Percentiles rank a stretch among this genome's conserved stretches.
Conservation (phyloP, 2,888 invertebrate genomes). For the Ditylenchus weischeri region DNA sequence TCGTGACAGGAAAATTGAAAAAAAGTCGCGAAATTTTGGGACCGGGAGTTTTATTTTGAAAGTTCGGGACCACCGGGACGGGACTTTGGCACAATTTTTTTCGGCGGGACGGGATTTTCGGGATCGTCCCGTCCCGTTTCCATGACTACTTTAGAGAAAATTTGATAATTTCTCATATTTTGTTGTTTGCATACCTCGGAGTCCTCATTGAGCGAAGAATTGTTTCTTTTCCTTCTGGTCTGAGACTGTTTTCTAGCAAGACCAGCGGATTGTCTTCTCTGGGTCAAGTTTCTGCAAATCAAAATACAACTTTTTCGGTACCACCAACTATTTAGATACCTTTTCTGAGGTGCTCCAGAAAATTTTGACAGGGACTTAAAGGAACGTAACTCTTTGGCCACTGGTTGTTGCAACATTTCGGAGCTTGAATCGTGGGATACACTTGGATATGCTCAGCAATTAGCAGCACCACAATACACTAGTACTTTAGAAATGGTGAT, state of each 20-base stretch:
- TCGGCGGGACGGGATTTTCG: too few relatives aligned
- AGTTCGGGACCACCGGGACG: too few relatives aligned
- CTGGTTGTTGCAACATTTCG: conserved; percentile 56
- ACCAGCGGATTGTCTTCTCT: conserved; percentile 1
- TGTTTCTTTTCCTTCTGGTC: conserved; percentile 7
- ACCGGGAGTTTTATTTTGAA: too few relatives aligned
- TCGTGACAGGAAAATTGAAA: too few relatives aligned
- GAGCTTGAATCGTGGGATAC: background rate
- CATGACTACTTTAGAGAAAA: too few relatives aligned
- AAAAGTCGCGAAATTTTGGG: too few relatives aligned
- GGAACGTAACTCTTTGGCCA: conserved; percentile 56
- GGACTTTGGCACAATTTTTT: too few relatives aligned
- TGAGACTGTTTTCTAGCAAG: background rate
- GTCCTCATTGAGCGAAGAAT: conserved; percentile 20
- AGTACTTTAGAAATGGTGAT: too few relatives aligned
- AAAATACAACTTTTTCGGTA: background rate
- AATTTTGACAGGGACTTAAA: conserved; percentile 57
- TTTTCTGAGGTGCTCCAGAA: conserved; percentile 31
- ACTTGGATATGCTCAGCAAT: too few relatives aligned
- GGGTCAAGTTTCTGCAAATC: background rate
- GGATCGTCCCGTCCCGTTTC: too few relatives aligned
- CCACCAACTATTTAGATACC: background rate
- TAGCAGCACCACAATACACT: too few relatives aligned
- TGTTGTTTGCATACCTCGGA: background rate
- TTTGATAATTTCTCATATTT: too few relatives aligned